phyloP scores from a whole-genome alignment of 2,797 vertebrate species.

The Pantherophis vulpinus region DNA sequence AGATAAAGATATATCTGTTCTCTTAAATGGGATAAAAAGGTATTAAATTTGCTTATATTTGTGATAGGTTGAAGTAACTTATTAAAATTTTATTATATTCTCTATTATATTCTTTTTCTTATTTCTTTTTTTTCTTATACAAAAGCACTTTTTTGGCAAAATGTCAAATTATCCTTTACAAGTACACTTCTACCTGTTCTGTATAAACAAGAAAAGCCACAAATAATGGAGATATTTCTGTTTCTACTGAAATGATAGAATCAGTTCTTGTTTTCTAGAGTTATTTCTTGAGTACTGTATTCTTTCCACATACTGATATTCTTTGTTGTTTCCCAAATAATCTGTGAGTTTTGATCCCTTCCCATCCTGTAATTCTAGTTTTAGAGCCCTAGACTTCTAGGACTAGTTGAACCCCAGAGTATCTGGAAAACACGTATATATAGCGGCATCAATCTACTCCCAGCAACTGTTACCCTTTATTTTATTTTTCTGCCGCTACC shows the following conservation, averaged over 20 bases:
- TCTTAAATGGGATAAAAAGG: neutral
- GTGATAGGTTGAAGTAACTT: neutral
- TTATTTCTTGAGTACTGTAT: neutral
- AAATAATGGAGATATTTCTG: slow-evolving; percentile 58
- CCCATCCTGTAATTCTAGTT: neutral
- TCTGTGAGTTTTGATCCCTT: neutral
- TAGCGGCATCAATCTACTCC: neutral
- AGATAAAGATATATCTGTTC: neutral
- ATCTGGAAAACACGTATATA: neutral
- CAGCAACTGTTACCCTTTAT: slow-evolving; percentile 35
- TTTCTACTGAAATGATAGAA: slow-evolving; percentile 38
- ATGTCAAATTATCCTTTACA: slow-evolving; percentile 63
- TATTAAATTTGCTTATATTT: neutral
- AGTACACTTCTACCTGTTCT: slow-evolving; percentile 47
- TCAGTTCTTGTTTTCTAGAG: neutral
- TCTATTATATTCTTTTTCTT: neutral
- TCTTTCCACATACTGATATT: neutral
- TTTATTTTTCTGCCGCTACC: neutral
- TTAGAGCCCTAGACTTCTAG: neutral
- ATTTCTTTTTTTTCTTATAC: neutral
- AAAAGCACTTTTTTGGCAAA: slow-evolving; percentile 53
- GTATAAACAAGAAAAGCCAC: slow-evolving; percentile 50
- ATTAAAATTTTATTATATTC: neutral
- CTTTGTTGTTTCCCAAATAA: neutral
- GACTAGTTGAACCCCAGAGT: neutral